A percentile compares a stretch with the other conserved stretches of the same genome.
Conservation (phyloP, 2,888 invertebrate species). For the Thumatha senex region DNA sequence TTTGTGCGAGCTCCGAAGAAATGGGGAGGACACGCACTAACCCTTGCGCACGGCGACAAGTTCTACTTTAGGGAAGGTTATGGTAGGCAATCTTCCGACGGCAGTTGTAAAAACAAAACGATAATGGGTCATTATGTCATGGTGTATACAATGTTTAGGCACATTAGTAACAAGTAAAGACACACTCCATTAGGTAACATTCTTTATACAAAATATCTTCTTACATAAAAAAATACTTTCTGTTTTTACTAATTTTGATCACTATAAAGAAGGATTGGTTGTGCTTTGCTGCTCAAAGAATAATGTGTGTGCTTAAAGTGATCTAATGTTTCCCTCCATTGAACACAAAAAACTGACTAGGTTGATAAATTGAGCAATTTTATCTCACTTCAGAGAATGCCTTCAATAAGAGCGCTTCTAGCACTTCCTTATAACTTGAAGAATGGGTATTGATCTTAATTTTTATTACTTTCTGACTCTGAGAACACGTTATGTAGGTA, state of each 20-base stretch:
- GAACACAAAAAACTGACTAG: constrained; percentile 36
- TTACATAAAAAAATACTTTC: background rate
- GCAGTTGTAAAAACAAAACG: too few relatives aligned
- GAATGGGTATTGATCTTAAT: constrained; percentile 22
- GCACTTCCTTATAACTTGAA: constrained; percentile 23
- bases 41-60: too few relatives aligned
- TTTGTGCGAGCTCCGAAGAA: too few relatives aligned
- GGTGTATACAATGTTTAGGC: too few relatives aligned
- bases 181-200: too few relatives aligned
- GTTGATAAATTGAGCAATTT: constrained; percentile 41
- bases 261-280: constrained; percentile 18
- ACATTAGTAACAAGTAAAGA: too few relatives aligned
- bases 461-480: background rate
- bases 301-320: constrained; percentile 36
- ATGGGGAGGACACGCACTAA: too few relatives aligned
- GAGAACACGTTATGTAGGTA: background rate
- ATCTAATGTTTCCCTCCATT: constrained; percentile 34
- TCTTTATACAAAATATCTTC: too few relatives aligned
- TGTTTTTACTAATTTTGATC: background rate
- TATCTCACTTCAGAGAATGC: constrained; percentile 31
- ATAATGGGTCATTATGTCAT: too few relatives aligned
- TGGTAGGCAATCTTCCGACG: too few relatives aligned
- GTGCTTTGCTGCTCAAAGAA: constrained; percentile 23
- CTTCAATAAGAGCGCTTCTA: constrained; percentile 14
- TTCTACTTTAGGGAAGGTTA: too few relatives aligned